Base-by-base conservation (phyloP, 2,113 vertebrate genomes). In the Pipra filicauda region DNA sequence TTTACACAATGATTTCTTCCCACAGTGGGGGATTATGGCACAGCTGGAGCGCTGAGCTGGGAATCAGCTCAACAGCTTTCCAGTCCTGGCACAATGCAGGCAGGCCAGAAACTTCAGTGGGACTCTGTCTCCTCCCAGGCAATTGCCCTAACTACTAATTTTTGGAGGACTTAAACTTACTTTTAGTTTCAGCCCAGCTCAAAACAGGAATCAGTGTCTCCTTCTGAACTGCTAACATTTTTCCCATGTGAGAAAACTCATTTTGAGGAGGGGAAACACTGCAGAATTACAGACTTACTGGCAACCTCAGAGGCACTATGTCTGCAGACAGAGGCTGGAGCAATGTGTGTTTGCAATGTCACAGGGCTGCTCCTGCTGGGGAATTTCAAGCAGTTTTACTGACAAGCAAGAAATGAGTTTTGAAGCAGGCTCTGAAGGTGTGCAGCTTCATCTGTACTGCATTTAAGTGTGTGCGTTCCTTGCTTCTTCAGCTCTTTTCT, bases 201-300 rank as follows among this genome's bases (percentile, higher is more conserved):
- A 48, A 14, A 75, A 51, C 7, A 37, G 52, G 65, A 46, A 20
- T 15, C 16, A 9, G 8, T 0, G 0, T 0, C 2, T 73, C 13
- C 8, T 93, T 57, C 31, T 20, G 44, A 72, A 6, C 55, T 71
- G 44, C 58, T 54, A 19, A 4, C 8, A 0, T 27, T 69, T 61
- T 83, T 79, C 33, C 74, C 18, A 4, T 2, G 35, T 19, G 62
- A 83, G 58, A 79, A 75, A 71, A 30, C n/a, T 49, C 39, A 2
- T 70, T 84, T 3, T 41, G 59, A 17, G 70, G 64, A 91, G 61
- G 85, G 61, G 85, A 76, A 78, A 5, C 37, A 2, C 70, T 1
- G 3, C 8, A 16, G n/a, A 81, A 70, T 37, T 49, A 14, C 64
- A 62, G 48, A 6, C 8, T 12, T 15, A 1, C 30, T 15, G 37